Percentiles rank a stretch among this genome's conserved stretches.
phyloP scores from a whole-genome alignment of 2,888 invertebrate genomes.

The Morpho deidamia region DNA sequence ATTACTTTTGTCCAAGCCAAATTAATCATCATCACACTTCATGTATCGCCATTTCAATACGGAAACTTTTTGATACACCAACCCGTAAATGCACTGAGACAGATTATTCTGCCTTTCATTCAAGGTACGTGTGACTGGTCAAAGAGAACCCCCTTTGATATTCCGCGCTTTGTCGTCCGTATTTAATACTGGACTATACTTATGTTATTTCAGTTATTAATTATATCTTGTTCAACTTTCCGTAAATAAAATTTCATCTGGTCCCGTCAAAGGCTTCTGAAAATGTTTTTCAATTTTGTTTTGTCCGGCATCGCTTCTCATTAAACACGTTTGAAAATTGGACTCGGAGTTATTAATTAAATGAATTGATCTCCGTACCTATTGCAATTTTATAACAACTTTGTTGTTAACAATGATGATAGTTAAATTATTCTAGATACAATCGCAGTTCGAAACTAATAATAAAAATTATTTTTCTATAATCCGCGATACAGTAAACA shows the following conservation, averaged over 20 bases:
- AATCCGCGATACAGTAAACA: no score
- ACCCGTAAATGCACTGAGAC: conserved; percentile 41
- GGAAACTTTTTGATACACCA: conserved; percentile 55
- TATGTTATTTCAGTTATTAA: conserved; percentile 23
- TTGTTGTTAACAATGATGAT: no score
- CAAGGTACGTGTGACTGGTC: conserved; percentile 48
- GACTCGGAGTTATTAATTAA: neutral
- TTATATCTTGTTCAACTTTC: conserved; percentile 22
- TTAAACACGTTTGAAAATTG: conserved; percentile 3
- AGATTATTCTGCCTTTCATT: conserved; percentile 45
- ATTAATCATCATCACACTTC: conserved; percentile 14
- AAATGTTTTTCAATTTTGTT: conserved; percentile 8
- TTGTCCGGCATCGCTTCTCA: conserved; percentile 2
- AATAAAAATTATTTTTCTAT: no score
- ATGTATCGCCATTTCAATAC: conserved; percentile 20
- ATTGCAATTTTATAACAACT: no score
- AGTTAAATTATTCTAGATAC: no score
- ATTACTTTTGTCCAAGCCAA: neutral
- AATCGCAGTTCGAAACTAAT: no score
- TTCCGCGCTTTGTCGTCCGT: conserved; percentile 29
- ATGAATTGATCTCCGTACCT: no score
- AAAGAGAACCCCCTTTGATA: conserved; percentile 56
- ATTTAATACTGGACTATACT: conserved; percentile 23
- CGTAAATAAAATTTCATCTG: conserved; percentile 14
- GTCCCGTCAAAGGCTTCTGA: conserved; percentile 10